Percentiles rank a stretch among this genome's conserved stretches.
Conservation (phyloP, 2,888 invertebrate genomes). For the Tachystola acroxantha region DNA sequence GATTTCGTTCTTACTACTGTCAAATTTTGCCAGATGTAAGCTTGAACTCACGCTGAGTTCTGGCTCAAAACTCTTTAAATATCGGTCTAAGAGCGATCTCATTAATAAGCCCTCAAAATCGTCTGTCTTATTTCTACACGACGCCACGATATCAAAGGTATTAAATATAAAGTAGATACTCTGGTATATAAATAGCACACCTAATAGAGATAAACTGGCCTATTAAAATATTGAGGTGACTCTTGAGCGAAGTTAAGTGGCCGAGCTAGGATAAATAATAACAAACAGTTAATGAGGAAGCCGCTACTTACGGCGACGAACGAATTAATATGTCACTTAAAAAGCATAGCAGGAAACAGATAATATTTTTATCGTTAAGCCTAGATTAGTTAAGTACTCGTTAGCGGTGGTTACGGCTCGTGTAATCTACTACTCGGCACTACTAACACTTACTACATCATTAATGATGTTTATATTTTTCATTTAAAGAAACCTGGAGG, state of each 20-base stretch:
- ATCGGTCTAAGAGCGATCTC: too few relatives aligned
- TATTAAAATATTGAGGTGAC: conserved; percentile 51
- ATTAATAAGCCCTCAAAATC: too few relatives aligned
- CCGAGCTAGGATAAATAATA: conserved; percentile 55
- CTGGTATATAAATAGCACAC: conserved; percentile 38
- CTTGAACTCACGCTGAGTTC: too few relatives aligned
- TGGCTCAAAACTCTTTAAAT: too few relatives aligned
- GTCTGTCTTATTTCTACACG: too few relatives aligned
- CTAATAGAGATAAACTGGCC: conserved; percentile 51
- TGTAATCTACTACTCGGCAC: conserved; percentile 23
- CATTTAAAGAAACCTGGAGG: too few relatives aligned
- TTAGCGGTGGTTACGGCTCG: conserved; percentile 45
- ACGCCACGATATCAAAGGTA: too few relatives aligned
- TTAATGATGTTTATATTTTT: too few relatives aligned
- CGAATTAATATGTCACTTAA: conserved; percentile 70
- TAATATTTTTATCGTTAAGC: conserved; percentile 62
- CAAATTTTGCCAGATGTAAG: too few relatives aligned
- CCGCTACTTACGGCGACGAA: conserved; percentile 53
- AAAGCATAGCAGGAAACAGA: conserved; percentile 63
- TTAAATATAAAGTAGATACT: too few relatives aligned
- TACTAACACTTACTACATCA: too few relatives aligned
- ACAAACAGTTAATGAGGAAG: conserved; percentile 72
- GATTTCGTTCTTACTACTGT: too few relatives aligned
- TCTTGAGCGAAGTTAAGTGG: conserved; percentile 39
- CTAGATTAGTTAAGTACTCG: conserved; percentile 65